Evolutionary conservation across 2,888 invertebrate genomes (phyloP), one percentile per base, ranked within the genome.

Genomic region (Patella pellucida): DNA sequence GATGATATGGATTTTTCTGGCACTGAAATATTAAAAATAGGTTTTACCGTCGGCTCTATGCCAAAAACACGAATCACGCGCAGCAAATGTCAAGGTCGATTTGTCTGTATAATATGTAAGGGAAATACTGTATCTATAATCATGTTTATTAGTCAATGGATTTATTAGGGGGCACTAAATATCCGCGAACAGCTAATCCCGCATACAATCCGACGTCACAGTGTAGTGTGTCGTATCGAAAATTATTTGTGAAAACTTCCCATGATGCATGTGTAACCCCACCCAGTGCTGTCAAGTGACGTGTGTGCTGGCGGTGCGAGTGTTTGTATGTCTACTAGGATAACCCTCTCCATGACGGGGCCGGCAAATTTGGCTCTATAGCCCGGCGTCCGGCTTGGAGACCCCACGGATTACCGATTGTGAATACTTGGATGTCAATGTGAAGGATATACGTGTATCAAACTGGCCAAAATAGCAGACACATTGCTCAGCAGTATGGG

Each of bases 401-500:
- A 62, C 62, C 62, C 62, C 62, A 62, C 62, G 62, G 62, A 62
- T 62, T 62, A 62, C 62, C 62, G 62, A 23, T 62, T 62, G 75
- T 73, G 74, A 72, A 70, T 74, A 72, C 75, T 71, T 74, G 75
- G 76, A 74, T 72, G 73, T 68, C 74, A 76, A 71, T 62, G 68
- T 67, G 62, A 62, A 51, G 67, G 73, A 67, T 31, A 70, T 78
- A 75, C 72, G 75, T 76, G 78, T 78, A 75, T 76, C 78, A 82
- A 82, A 82, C 84, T 84, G 85, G 83, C 85, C 83, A 87, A 85
- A 83, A 80, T 85, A 79, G 86, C 85, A 84, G 62, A 62, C 62
- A 84, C 85, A 82, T 83, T 86, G 84, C 84, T 86, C 81, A 83
- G 84, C 85, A 87, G 83, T 82, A 89, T 89, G 88, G 89, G 89